Evolutionary conservation across 2,113 vertebrate species (phyloP).

Genomic region (Cheirogaleus medius): DNA sequence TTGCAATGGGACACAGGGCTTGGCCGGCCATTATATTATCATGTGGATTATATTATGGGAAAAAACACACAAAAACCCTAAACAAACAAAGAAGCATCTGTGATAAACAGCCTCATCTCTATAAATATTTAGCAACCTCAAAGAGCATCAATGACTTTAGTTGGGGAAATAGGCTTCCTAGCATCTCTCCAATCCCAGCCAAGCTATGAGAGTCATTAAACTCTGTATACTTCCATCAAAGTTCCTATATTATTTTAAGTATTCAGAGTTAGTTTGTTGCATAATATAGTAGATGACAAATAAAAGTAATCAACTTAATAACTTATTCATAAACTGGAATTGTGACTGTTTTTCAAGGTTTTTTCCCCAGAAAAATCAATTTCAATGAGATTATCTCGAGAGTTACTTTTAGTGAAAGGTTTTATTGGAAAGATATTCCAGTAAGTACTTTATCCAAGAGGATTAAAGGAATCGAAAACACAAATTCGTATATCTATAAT

Average conservation of each 20-base stretch:
- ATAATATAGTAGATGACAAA: neutral
- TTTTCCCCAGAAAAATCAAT: neutral
- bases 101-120: neutral
- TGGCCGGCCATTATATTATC: too few species aligned
- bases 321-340: constrained; percentile 14
- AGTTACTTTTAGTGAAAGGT: neutral
- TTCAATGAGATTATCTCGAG: constrained; percentile 18
- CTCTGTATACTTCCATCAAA: neutral
- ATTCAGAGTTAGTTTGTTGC: neutral
- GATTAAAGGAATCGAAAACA: neutral
- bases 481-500: neutral
- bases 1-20: neutral
- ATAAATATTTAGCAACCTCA: neutral
- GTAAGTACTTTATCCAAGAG: neutral
- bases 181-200: neutral
- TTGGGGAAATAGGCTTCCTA: neutral
- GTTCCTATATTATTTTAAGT: neutral
- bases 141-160: neutral
- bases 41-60: neutral
- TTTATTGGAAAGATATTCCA: constrained; percentile 35
- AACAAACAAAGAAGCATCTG: neutral
- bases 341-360: neutral
- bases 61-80: neutral
- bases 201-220: neutral
- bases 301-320: neutral